Percentiles rank a stretch among this genome's conserved stretches.
Conservation (phyloP, 2,797 vertebrate species). For the Hafferia zeledoni region DNA sequence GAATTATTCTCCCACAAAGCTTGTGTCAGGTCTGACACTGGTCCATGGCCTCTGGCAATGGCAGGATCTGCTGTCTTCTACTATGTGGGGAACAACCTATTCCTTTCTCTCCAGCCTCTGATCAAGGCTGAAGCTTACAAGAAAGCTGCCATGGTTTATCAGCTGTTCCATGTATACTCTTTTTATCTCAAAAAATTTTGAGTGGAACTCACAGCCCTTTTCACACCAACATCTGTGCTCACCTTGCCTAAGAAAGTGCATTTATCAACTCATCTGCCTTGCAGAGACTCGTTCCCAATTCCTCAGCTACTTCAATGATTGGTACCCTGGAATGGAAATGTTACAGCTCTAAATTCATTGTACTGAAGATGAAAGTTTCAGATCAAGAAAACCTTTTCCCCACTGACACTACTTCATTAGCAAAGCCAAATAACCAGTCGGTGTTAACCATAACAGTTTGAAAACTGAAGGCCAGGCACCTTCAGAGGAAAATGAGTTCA, state of each 20-base stretch:
- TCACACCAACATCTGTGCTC: background rate
- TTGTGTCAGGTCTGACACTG: background rate
- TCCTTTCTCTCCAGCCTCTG: background rate
- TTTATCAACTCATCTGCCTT: background rate
- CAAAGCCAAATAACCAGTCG: background rate
- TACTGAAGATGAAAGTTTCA: background rate
- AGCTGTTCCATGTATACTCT: background rate
- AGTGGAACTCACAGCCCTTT: background rate
- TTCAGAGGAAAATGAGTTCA: conserved; percentile 32
- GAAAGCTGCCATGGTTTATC: background rate
- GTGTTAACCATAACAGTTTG: background rate
- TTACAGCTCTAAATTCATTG: background rate
- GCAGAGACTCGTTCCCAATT: background rate
- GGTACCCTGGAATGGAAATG: background rate
- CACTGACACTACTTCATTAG: background rate
- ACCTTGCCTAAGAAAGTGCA: background rate
- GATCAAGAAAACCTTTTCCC: background rate
- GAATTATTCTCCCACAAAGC: background rate
- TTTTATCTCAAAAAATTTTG: background rate
- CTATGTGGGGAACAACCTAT: background rate
- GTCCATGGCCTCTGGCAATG: background rate
- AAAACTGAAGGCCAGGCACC: background rate
- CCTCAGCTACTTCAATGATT: background rate
- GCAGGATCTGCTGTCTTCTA: background rate
- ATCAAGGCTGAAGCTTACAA: background rate